Evolutionary conservation across 2,797 vertebrate species (phyloP), one percentile per base, ranked within the genome.

Genomic region (Gastrophryne carolinensis): DNA sequence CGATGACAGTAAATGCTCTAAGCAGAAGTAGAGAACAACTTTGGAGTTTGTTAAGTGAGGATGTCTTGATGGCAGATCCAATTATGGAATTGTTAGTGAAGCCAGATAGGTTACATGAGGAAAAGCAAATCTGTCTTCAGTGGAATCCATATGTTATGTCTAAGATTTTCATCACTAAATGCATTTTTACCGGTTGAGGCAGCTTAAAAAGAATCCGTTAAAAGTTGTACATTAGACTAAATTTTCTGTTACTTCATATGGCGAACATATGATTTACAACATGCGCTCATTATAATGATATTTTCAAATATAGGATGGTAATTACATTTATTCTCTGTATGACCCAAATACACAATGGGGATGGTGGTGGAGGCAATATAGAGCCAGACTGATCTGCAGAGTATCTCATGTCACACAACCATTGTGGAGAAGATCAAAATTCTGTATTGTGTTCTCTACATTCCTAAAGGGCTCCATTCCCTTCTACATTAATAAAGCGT

Each of bases 151-250:
- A 53, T 27, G 50, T 65, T 64, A 34, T 57, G 52, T 34, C 65
- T 66, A 34, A 73, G 34, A 58, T 65, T 73, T 73, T 13, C n/a
- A 56, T 13, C 60, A 30, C 35, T 54, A 56, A 64, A 54, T 64
- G 32, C 35, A 44, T 62, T 62, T 72, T 72, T 72, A 21, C 34
- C 34, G 19, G 12, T 44, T 56, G 34, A 73, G 27, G 26, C 24
- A 53, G 56, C 26, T 15, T 8, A 54, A 65, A 41, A 5, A 13
- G 4, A 6, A 44, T n/a, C 39, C 39, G 15, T 44, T 17, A 17
- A n/a, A 15, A 15, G 39, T 44, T 41, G n/a, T 41, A n/a, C n/a
- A n/a, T 17, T 44, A 44, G 17, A 44, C 15, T 4, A 44, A 39
- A 44, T 15, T 5, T 1, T 44, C 3, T 15, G 15, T 44, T 44